These are phyloP conservation scores for Drosophila cyrtoloma DNA, from an alignment of 2,888 invertebrate species.

Conservation along the genomic window DNA sequence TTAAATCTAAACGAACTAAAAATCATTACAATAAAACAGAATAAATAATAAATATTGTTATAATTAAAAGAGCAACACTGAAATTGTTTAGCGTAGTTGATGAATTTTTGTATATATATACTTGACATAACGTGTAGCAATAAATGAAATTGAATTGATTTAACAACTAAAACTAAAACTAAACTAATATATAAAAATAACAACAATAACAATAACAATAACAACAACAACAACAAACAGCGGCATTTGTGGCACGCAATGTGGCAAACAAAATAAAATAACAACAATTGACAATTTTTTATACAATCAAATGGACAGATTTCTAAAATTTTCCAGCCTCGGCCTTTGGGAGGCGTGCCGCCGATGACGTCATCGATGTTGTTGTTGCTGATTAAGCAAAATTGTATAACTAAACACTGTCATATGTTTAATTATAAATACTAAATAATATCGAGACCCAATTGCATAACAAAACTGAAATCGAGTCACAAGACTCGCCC, in stretches of 20 bases:
- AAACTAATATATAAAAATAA: conserved; percentile 20
- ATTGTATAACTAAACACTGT: conserved; percentile 60
- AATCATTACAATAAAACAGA: conserved; percentile 51
- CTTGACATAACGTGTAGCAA: conserved; percentile 76
- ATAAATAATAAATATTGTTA: conserved; percentile 70
- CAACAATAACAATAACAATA: conserved; percentile 28
- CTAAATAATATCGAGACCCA: conserved; percentile 29
- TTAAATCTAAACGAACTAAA: conserved; percentile 55
- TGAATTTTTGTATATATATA: conserved; percentile 79
- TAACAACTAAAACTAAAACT: conserved; percentile 39
- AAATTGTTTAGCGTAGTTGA: conserved; percentile 83
- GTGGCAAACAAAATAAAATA: conserved; percentile 8
- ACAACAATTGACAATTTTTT: conserved; percentile 58
- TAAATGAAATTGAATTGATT: conserved; percentile 71
- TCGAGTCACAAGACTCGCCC: conserved; percentile 26
- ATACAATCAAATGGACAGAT: conserved; percentile 77
- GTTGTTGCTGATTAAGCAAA: conserved; percentile 20
- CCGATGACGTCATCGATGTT: conserved; percentile 36
- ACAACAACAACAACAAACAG: conserved; percentile 18
- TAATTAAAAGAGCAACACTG: conserved; percentile 66
- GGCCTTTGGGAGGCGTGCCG: conserved; percentile 56
- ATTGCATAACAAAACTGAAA: conserved; percentile 30
- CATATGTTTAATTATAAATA: conserved; percentile 62
- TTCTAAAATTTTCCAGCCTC: conserved; percentile 73
- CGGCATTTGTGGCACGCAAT: conserved; percentile 41